Base-by-base conservation (phyloP, 1,140 invertebrate species). In the Choristoneura fumiferana region DNA sequence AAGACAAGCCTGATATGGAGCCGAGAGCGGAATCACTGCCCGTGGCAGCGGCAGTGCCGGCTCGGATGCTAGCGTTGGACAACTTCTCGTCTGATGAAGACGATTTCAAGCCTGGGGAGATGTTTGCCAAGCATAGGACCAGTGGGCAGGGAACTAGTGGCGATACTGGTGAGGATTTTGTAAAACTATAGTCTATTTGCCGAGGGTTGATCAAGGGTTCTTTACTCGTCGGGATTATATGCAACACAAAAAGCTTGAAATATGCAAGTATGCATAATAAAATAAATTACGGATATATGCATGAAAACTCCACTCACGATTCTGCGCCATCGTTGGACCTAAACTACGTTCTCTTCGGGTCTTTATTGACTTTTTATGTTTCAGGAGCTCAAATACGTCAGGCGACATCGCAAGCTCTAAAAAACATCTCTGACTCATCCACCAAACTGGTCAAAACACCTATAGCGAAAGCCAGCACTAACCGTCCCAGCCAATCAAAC, bases 31-130 rank as follows among this genome's bases (percentile, higher is more conserved):
- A 6, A 33, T 39, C 4, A 22, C 37, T 34, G n/a, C 57, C 45
- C 12, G 14, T 9, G 39, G 54, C 36, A 8, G 37, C 58, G 63
- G 45, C 8, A 33, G 18, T 1, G 9, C 55, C n/a, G 14, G 33
- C 49, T 12, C 93, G 92, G 29, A 88, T 90, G 39, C 94, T 95
- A 66, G 86, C 81, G n/a, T 63, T 96, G 8, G 93, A 93, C 69
- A 84, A 87, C 18, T 81, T 87, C 37, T 92, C 92, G 0, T 91
- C 91, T 0, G 91, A 91, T 60, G 86, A 87, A 8, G 90, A 91
- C 49, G 84, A 89, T 13, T 91, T 90, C 62, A 80, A 70, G 10
- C 89, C 89, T 0, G 85, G 88, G 6, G 81, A 87, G 49, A 67
- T 90, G 58, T 90, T 90, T 61, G 78, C 79, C 0, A 67, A 67